Base-by-base conservation (phyloP, 1,140 invertebrate genomes). In the Cydia strobilella region DNA sequence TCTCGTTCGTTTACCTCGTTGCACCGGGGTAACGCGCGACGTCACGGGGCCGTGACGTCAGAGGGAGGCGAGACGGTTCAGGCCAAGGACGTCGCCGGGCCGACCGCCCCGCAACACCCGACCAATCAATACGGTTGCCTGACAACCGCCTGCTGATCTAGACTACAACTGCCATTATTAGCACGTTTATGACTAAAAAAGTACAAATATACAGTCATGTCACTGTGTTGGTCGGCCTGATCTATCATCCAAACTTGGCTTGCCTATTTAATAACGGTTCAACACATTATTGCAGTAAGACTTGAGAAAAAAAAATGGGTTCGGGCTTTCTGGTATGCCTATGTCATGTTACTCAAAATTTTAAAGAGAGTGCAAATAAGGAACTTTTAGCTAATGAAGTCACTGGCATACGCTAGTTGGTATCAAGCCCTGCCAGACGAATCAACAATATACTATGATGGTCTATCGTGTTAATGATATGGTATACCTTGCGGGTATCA, bases 41-140 rank as follows among this genome's bases (percentile, higher is more conserved):
- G 87, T 90, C 89, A 90, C 82, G 72, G 76, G 27, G 63, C 72
- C 69, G 84, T 90, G 89, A 91, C 89, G 88, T 91, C 84, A 91
- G 77, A 27, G 63, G 75, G 76, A 81, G 82, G 77, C 74, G 81
- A 87, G 86, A 85, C 89, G 82, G 83, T 82, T 84, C 74, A 79
- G 85, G 86, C 90, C 90, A 91, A 91, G 90, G 90, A 87, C 90
- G 90, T 91, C 88, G 82, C 88, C 86, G 78, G 83, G 86, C 86
- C 88, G 86, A 89, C 87, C 77, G 86, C 77, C 85, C 81, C 88
- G 84, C 86, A 88, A 90, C 89, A 89, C 81, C 76, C 84, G 82
- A n/a, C 76, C 81, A 91, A 91, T 91, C 90, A 82, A 91, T 91
- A 90, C 75, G 72, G 54, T 59, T 72, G 72, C 69, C 77, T 82